phyloP scores from a whole-genome alignment of 2,797 vertebrate species.

The Vespertilio murinus region DNA sequence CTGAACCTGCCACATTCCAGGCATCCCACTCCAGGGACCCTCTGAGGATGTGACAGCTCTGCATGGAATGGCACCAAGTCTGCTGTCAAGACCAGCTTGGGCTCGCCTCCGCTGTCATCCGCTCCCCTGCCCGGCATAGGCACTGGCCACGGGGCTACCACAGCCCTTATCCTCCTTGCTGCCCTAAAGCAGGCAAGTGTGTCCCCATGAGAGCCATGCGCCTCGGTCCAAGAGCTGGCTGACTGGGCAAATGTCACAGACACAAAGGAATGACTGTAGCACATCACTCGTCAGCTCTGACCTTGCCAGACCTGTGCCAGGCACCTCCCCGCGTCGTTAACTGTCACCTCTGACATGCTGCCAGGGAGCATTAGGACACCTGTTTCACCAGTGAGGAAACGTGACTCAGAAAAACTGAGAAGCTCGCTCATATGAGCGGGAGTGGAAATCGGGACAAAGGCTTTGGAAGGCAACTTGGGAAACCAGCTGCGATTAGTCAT shows the following conservation, averaged over 20 bases:
- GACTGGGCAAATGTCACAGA: background rate
- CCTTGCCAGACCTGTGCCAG: background rate
- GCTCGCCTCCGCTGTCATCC: accelerated
- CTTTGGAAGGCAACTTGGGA: background rate
- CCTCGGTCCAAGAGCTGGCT: background rate
- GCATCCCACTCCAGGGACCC: background rate
- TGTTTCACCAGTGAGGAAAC: background rate
- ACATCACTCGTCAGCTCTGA: background rate
- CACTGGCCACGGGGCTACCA: accelerated
- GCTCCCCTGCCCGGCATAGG: background rate
- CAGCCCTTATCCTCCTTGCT: background rate
- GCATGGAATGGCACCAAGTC: background rate
- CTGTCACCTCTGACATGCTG: background rate
- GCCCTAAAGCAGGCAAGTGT: background rate
- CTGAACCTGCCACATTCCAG: accelerated
- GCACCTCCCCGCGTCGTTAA: accelerated
- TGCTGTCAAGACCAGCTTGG: background rate
- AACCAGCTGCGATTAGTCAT: background rate
- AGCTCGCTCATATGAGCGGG: accelerated
- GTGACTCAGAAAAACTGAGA: background rate
- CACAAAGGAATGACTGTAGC: background rate
- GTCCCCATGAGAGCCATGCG: background rate
- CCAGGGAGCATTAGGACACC: background rate
- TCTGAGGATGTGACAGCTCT: background rate
- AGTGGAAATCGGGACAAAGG: background rate